Base-by-base conservation (phyloP, 2,113 vertebrate genomes). In the Brevimyrus niger region DNA sequence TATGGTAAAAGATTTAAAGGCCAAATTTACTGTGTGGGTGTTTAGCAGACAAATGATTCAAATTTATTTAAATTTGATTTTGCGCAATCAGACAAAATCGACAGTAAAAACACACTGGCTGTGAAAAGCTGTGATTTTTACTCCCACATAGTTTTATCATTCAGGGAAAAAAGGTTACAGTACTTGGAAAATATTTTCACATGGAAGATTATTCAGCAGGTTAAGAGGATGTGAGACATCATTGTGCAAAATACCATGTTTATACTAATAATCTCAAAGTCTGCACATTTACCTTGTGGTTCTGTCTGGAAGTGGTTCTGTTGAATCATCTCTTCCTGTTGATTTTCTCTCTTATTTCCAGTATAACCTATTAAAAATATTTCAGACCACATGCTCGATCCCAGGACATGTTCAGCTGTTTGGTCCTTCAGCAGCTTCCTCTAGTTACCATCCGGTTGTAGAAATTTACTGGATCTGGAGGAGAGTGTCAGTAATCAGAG, bases 221-320 rank as follows among this genome's bases (percentile, higher is more conserved):
- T 87, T 15, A 87, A 17, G 82, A 44, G 87, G 53, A 65, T 87
- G 55, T 61, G 51, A 87, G 87, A 11, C 87, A 87, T 65, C 11
- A 61, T 4, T 87, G 51, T 58, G 38, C 13, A 58, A 35, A 50
- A 31, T 46, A 51, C 47, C 13, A 19, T 53, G 27, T 48, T 31
- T 53, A 15, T 35, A 19, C 27, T 55, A 51, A 35, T 51, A 51
- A 53, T 87, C 17, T 53, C n/a, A 84, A 44, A 48, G 47, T 86
- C 83, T 86, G 48, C 7, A 31, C 50, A 17, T 87, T 31, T 23
- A 23, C 46, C 65, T 23, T 23, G 27, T 61, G 21, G 53, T 87
- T 87, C 48, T 38, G 87, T 10, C 31, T 44, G 87, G 53, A n/a
- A 46, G 47, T 17, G 15, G 31, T 42, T 61, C 17, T 87, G 38